phyloP scores from a whole-genome alignment of 2,797 vertebrate genomes.

The Artibeus lituratus region DNA sequence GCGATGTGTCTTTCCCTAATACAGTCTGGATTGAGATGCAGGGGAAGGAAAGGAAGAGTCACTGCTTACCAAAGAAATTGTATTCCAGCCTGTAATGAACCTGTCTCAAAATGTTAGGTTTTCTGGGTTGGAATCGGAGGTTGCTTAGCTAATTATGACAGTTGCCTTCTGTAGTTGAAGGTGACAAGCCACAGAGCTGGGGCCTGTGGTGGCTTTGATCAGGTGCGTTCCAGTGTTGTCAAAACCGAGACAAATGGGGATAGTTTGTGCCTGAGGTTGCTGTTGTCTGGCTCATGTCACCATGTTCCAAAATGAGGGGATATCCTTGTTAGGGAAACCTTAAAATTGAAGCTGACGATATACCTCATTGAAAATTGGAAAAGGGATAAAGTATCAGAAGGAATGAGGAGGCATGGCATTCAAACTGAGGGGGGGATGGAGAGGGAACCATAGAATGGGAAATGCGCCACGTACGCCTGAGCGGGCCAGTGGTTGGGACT shows the following conservation, averaged over 20 bases:
- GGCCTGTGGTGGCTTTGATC: background rate
- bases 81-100: conserved; percentile 59
- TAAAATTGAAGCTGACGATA: background rate
- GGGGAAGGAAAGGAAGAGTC: conserved; percentile 19
- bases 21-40: conserved; percentile 30
- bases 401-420: background rate
- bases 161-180: conserved; percentile 42
- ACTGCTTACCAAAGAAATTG: conserved; percentile 57
- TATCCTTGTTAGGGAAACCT: conserved; percentile 28
- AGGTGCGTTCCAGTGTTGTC: conserved; percentile 4
- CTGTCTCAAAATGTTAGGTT: conserved; percentile 38
- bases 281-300: background rate
- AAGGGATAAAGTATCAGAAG: background rate
- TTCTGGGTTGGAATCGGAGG: conserved; percentile 51
- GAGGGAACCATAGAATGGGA: background rate
- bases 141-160: conserved; percentile 20
- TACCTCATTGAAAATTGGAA: conserved; percentile 33
- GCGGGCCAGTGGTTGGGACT: background rate
- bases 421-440: background rate
- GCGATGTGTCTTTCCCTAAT: conserved; percentile 64
- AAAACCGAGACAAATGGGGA: background rate
- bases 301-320: background rate
- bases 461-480: background rate
- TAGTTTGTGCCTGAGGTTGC: background rate
- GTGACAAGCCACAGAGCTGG: background rate